These are phyloP conservation scores for Lamellibrachia satsuma DNA, from an alignment of 2,888 invertebrate species.

Conservation along the genomic window DNA sequence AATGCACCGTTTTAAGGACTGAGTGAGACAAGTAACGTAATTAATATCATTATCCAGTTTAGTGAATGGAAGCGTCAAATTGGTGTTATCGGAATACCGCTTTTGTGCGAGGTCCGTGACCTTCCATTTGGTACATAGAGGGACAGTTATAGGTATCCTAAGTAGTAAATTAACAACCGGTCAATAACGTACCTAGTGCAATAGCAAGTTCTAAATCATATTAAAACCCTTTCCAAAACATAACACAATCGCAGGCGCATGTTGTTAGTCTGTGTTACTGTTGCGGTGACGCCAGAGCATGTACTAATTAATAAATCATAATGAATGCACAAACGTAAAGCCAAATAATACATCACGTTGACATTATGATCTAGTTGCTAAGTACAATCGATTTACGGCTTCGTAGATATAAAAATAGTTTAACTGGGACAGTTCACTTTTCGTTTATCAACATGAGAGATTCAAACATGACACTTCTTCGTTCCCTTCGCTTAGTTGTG, in stretches of 20 bases:
- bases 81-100: neutral
- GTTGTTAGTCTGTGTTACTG: neutral
- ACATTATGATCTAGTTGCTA: neutral
- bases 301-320: no score
- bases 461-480: no score
- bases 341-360: neutral
- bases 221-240: neutral
- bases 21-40: neutral
- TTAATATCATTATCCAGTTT: neutral
- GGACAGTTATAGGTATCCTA: neutral
- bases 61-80: neutral
- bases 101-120: neutral
- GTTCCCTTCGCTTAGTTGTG: neutral
- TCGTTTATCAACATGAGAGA: no score
- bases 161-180: neutral
- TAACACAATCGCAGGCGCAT: neutral
- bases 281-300: neutral
- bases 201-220: neutral
- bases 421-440: neutral
- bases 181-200: neutral
- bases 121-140: neutral
- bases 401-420: neutral
- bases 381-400: neutral
- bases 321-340: no score
- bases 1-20: neutral